Base-by-base conservation (phyloP, 1,140 invertebrate genomes). In the Homarus americanus region DNA sequence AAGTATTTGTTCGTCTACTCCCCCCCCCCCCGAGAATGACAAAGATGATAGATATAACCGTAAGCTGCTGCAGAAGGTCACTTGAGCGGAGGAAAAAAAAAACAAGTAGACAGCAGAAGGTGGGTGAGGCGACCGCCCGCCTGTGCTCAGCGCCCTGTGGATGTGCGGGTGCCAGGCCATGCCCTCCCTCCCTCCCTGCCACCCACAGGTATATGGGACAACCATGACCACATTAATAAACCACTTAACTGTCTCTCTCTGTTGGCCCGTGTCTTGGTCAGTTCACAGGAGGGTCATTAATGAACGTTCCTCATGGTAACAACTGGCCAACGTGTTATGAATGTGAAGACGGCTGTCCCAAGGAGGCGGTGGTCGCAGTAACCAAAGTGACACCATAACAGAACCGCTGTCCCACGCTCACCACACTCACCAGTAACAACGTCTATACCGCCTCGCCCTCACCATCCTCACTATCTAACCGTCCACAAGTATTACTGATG, bases 371-470 rank as follows among this genome's bases (percentile, higher is more conserved):
- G 76, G 40, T 58, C 40, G 32, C 63, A 36, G 63, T 89, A 89
- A 66, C 78, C 86, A 72, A 28, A 79, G 86, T 80, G 86, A 88
- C 86, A 88, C 86, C 66, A 82, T 89, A 89, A 89, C 87, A 89
- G 87, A 80, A 20, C 76, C 86, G 41, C 58, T 72, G 85, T 87
- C 85, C 85, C 85, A 87, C 86, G 86, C 86, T 80, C 76, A 87
- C 84, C 83, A 73, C 40, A 49, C 83, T 85, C 84, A 32, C 41
- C 75, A 63, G 36, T 41, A 80, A 88, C 69, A 53, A 85, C n/a
- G n/a, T n/a, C n/a, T n/a, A n/a, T n/a, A n/a, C n/a, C n/a, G n/a
- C n/a, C n/a, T 78, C 15, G 17, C 75, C 34, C 34, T 36, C 15
- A 9, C 40, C 75, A 40, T 78, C 36, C 15, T 34, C 40, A n/a